Conservation (phyloP, 2,888 invertebrate genomes). For the Argyra leucocephala region DNA sequence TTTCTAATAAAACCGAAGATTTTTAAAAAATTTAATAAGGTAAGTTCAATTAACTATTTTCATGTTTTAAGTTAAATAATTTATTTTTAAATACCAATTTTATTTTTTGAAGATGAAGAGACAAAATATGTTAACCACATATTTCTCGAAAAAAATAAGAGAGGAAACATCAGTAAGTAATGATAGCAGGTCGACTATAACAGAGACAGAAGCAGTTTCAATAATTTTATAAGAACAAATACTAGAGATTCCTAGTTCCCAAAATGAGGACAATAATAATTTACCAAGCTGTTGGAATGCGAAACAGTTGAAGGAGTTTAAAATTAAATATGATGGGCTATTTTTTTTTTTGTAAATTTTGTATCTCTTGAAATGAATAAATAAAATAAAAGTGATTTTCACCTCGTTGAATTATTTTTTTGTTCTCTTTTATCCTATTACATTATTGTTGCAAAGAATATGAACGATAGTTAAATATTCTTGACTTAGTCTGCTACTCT, state of each 20-base stretch:
- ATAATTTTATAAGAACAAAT: too few relatives aligned
- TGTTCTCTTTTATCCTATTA: too few relatives aligned
- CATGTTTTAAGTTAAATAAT: background rate
- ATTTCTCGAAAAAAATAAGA: constrained; percentile 1
- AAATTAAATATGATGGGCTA: background rate
- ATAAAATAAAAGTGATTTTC: too few relatives aligned
- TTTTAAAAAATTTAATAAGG: background rate
- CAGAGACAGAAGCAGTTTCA: too few relatives aligned
- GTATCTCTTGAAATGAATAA: too few relatives aligned
- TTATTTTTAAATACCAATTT: background rate
- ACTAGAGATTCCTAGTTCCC: background rate
- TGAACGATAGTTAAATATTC: too few relatives aligned
- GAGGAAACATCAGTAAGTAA: constrained; percentile 3
- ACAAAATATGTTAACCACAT: constrained; percentile 2
- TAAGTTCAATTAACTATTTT: background rate
- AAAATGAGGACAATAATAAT: background rate
- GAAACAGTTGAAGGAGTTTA: background rate
- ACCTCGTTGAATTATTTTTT: too few relatives aligned
- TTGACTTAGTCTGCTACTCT: too few relatives aligned
- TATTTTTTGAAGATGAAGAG: constrained; percentile 9
- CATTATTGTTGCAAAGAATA: too few relatives aligned
- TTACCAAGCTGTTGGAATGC: constrained; percentile 8
- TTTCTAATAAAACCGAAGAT: background rate
- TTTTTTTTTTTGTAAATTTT: too few relatives aligned
- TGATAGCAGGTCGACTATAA: background rate